These are phyloP conservation scores for Plectropomus leopardus DNA, from an alignment of 2,113 vertebrate species.

Conservation along the genomic window DNA sequence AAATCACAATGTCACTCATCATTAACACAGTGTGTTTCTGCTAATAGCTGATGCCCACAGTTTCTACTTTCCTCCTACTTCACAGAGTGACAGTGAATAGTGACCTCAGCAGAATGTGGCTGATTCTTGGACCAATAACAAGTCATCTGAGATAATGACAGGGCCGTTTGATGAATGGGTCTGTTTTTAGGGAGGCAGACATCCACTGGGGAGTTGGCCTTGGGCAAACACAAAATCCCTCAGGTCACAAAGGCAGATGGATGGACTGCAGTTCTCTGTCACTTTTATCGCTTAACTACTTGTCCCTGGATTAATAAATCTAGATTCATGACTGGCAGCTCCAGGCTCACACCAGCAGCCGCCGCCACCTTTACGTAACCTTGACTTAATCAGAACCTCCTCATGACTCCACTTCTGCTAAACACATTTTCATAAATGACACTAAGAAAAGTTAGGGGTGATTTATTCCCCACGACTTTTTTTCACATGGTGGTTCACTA, in stretches of 20 bases:
- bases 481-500: slow-evolving; percentile 46
- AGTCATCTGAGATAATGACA: slow-evolving; percentile 77
- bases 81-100: slow-evolving; percentile 46
- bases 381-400: slow-evolving; percentile 82
- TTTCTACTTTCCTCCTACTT: slow-evolving; percentile 23
- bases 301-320: slow-evolving; percentile 82
- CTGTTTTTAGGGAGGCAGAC: slow-evolving; percentile 70
- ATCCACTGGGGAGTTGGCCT: slow-evolving; percentile 71
- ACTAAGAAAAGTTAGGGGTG: slow-evolving; percentile 65
- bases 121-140: slow-evolving; percentile 65
- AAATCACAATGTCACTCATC: background rate
- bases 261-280: slow-evolving; percentile 73
- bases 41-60: slow-evolving; percentile 19
- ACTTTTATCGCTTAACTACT: slow-evolving; percentile 81
- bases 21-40: slow-evolving; percentile 8
- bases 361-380: slow-evolving; percentile 74
- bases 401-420: slow-evolving; percentile 69
- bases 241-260: slow-evolving; percentile 77
- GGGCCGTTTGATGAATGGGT: slow-evolving; percentile 79
- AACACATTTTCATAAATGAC: slow-evolving; percentile 81
- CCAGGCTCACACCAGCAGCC: slow-evolving; percentile 49
- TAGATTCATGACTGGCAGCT: slow-evolving; percentile 69
- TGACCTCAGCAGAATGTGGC: slow-evolving; percentile 64
- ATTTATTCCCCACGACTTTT: slow-evolving; percentile 73
- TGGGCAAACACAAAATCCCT: slow-evolving; percentile 76